Conservation (phyloP, 2,888 invertebrate genomes). For the Nomada ferruginata region DNA sequence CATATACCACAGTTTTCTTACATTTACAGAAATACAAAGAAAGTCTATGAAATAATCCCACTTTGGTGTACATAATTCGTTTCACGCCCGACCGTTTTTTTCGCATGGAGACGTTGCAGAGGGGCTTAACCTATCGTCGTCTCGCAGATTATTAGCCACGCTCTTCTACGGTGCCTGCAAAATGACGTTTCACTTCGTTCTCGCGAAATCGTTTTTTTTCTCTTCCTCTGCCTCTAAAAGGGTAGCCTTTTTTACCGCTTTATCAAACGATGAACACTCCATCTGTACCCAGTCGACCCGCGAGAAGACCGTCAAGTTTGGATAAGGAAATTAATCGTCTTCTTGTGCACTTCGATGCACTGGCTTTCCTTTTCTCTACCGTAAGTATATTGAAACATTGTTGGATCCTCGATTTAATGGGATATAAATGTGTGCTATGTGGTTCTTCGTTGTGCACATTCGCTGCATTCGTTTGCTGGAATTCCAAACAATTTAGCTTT, state of each 20-base stretch:
- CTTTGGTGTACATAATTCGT: constrained; percentile 48
- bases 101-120: constrained; percentile 14
- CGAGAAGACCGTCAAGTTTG: constrained; percentile 11
- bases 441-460: neutral
- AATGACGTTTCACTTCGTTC: constrained; percentile 27
- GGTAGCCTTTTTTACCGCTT: neutral
- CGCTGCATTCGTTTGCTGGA: neutral
- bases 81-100: constrained; percentile 23
- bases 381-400: neutral
- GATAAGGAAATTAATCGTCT: constrained; percentile 35
- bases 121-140: constrained; percentile 26
- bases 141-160: constrained; percentile 49
- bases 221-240: neutral
- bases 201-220: constrained; percentile 11
- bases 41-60: constrained; percentile 22
- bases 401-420: neutral
- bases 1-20: too few relatives aligned
- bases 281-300: constrained; percentile 14
- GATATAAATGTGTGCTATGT: constrained; percentile 6
- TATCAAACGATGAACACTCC: constrained; percentile 15
- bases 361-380: neutral
- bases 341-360: neutral
- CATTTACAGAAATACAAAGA: too few relatives aligned
- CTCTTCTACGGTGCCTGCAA: constrained; percentile 37
- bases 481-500: neutral